Evolutionary conservation across 2,888 invertebrate genomes (phyloP).

Genomic region (Apodemia hepburni): DNA sequence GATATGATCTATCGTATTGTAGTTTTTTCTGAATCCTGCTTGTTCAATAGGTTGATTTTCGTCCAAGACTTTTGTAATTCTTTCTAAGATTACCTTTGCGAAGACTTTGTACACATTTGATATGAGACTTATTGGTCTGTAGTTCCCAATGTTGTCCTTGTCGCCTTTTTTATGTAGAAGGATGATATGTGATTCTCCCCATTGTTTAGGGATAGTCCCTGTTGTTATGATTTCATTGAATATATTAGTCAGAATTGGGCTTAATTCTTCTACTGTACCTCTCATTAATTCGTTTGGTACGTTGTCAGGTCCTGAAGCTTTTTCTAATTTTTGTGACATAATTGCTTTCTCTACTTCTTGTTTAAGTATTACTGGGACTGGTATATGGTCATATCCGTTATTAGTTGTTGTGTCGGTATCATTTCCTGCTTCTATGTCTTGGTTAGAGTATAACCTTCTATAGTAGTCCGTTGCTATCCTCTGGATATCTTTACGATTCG

Average conservation of each 20-base stretch:
- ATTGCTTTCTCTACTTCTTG: conserved; percentile 27
- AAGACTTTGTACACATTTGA: conserved; percentile 16
- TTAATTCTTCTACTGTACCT: conserved; percentile 23
- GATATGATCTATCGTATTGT: conserved; percentile 28
- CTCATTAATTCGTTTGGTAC: conserved; percentile 29
- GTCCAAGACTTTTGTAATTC: conserved; percentile 19
- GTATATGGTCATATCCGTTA: not conserved
- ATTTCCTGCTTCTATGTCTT: conserved; percentile 4
- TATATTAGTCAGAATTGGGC: conserved; percentile 25
- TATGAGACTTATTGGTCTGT: conserved; percentile 28
- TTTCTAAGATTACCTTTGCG: conserved; percentile 19
- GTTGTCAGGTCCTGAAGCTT: conserved; percentile 31
- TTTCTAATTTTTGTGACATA: conserved; percentile 26
- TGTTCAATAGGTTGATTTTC: conserved; percentile 23
- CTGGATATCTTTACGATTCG: conserved; percentile 12
- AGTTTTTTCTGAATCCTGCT: conserved; percentile 27
- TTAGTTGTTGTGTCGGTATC: not conserved
- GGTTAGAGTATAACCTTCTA: conserved; percentile 5
- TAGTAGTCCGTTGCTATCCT: conserved; percentile 19
- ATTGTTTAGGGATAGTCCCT: conserved; percentile 24
- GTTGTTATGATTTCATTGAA: conserved; percentile 28
- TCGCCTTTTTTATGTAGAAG: conserved; percentile 29
- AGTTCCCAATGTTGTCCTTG: conserved; percentile 24
- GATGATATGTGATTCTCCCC: conserved; percentile 25
- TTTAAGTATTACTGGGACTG: conserved; percentile 11